Evolutionary conservation across 2,113 vertebrate genomes (phyloP).

Genomic region (Morone chrysops): DNA sequence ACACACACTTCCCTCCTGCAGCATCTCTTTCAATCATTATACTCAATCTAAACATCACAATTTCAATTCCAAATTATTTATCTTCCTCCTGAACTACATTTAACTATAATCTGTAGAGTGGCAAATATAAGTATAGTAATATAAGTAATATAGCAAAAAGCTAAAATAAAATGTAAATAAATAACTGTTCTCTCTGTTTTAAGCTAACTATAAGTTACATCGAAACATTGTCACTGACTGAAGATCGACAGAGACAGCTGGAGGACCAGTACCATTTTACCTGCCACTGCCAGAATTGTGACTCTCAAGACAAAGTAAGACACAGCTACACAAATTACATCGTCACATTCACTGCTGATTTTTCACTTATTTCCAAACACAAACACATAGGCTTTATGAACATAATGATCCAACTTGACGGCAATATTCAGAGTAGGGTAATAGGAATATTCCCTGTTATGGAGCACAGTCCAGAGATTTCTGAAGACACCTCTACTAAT

Average conservation of each 20-base stretch:
- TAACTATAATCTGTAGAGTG: neutral
- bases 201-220: constrained; percentile 79
- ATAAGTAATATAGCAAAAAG: neutral
- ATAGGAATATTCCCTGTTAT: neutral
- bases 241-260: constrained; percentile 71
- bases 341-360: neutral
- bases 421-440: neutral
- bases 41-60: neutral
- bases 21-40: neutral
- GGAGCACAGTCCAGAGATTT: neutral
- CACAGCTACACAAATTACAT: neutral
- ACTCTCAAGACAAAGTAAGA: constrained; percentile 63
- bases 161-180: neutral
- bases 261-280: constrained; percentile 77
- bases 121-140: no score
- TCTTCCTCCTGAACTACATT: neutral
- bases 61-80: neutral
- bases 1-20: constrained; percentile 15
- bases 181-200: constrained; percentile 22
- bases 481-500: neutral
- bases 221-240: constrained; percentile 62
- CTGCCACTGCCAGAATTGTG: constrained; percentile 72
- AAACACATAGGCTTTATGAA: neutral
- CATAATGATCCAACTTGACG: neutral
- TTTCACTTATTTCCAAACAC: neutral